Percentiles rank a stretch among this genome's conserved stretches.
Evolutionary conservation across 2,797 vertebrate species (phyloP).

Genomic region (Gymnodraco acuticeps): DNA sequence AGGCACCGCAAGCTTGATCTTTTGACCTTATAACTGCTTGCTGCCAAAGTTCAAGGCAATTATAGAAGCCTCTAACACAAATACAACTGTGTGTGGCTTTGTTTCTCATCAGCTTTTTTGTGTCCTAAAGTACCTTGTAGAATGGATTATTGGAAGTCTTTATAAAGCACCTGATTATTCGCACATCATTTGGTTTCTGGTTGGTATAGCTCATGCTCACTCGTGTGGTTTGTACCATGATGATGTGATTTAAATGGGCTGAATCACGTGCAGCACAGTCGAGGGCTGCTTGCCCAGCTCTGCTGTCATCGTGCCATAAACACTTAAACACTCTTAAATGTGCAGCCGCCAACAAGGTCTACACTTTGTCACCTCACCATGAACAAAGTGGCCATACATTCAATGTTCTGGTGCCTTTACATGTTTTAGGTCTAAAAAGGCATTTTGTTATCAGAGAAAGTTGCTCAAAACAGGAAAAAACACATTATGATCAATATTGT

Average conservation of each 20-base stretch:
- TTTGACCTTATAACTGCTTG: slow-evolving; percentile 5
- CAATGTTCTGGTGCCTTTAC: background rate
- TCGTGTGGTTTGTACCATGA: background rate
- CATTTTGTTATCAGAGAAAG: background rate
- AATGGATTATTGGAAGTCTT: no score
- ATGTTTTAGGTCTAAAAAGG: background rate
- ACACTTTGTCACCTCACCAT: background rate
- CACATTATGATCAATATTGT: background rate
- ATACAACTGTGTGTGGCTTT: background rate
- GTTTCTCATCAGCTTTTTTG: slow-evolving; percentile 5
- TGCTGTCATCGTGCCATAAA: slow-evolving; percentile 16
- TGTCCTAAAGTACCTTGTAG: no score
- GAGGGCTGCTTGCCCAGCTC: background rate
- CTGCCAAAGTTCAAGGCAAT: slow-evolving; percentile 11
- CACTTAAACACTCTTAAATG: background rate
- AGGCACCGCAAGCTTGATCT: background rate
- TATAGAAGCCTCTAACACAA: background rate
- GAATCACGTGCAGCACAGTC: slow-evolving; percentile 27
- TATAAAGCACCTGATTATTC: no score
- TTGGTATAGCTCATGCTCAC: background rate
- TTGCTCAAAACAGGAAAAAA: background rate
- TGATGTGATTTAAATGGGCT: slow-evolving; percentile 31
- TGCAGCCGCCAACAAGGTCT: background rate
- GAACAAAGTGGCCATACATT: background rate
- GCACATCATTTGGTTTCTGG: no score